phyloP scores from a whole-genome alignment of 2,113 vertebrate genomes.

The Pelodiscus sinensis region DNA sequence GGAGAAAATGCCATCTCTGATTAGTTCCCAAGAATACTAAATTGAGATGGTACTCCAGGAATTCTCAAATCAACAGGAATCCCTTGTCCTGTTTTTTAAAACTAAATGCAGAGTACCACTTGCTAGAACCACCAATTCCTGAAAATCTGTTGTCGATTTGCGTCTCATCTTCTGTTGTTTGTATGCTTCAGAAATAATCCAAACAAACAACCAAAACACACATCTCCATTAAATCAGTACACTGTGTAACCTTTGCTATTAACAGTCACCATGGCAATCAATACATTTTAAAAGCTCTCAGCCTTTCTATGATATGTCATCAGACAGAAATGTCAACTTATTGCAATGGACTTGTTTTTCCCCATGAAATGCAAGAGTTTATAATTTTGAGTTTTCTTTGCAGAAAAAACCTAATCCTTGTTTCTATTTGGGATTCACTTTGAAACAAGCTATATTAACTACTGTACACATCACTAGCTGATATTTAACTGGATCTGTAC shows the following conservation, averaged over 20 bases:
- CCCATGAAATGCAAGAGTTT: fast-evolving
- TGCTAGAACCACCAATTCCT: neutral
- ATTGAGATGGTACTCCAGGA: neutral
- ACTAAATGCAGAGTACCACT: neutral
- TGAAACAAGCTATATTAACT: neutral
- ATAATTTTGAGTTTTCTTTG: neutral
- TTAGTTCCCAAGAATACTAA: no score
- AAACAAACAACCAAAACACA: neutral
- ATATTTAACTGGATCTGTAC: neutral
- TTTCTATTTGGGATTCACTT: neutral
- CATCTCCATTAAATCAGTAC: neutral
- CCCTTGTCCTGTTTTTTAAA: no score
- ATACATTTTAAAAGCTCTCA: neutral
- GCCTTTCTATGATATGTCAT: neutral
- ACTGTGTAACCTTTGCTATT: neutral
- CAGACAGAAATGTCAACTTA: neutral
- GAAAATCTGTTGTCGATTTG: neutral
- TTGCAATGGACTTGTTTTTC: neutral
- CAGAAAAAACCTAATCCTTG: neutral
- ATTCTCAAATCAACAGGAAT: neutral
- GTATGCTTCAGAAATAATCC: neutral
- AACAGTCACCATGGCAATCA: neutral
- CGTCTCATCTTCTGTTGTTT: neutral
- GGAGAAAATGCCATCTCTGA: neutral
- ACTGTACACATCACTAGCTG: fast-evolving